Evolutionary conservation across 1,140 invertebrate genomes (phyloP), one percentile per base, ranked within the genome.

Genomic region (Drosophila sturtevanti): DNA sequence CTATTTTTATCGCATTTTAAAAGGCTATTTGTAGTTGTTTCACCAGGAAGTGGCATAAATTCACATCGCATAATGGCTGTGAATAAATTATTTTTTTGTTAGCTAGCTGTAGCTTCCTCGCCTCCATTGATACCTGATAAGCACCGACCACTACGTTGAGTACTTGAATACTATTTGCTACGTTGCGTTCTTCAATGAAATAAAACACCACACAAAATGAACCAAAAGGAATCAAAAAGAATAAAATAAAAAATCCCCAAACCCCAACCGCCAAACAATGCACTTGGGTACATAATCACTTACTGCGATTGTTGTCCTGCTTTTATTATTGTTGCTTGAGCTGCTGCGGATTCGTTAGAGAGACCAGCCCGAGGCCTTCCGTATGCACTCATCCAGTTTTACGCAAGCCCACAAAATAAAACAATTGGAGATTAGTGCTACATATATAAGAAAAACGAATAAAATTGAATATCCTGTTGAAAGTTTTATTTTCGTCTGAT

Each of bases 1-100:
- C 82, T 87, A 87, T 87, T 87, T 87, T 87, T 87, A 87, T 87
- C 82, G 82, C 82, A 87, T 87, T 87, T 87, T 87, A 87, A 87
- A 87, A 89, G 82, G 82, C 82, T 87, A 87, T 87, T 87, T 87
- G 82, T 89, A 87, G 82, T 87, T 81, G 82, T 86, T 86, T 66
- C 84, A 87, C 82, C 82, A 87, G 82, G 82, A 87, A 87, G 82
- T 87, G 82, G 82, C 82, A 87, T 89, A 87, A 87, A 87, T 89
- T 87, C 82, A 77, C 82, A 89, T 85, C 63, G 82, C 84, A 89
- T 87, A 89, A 87, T 89, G 84, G 82, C 84, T 84, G 84, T 89
- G 82, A 87, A 87, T 87, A 87, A 87, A 87, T 87, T 86, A 86
- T 87, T 87, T 84, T 72, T 48, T 18, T 48, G 27, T 31, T 31